Base-by-base conservation (phyloP, 1,140 invertebrate genomes). In the Lanistes nyassanus region DNA sequence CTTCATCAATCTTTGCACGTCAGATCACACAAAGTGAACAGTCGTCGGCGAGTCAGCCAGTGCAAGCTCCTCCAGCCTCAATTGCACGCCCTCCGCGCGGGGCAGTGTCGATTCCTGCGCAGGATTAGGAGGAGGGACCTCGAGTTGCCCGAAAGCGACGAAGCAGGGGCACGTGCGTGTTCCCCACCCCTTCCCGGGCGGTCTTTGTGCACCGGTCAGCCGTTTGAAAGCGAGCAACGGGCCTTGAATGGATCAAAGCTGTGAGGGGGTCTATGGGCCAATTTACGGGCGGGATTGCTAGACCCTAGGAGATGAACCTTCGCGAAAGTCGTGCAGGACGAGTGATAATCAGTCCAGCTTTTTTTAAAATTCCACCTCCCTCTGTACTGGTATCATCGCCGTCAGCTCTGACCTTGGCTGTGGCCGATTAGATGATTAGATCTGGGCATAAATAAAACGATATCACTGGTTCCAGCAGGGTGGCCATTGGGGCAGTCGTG, bases 21-120 rank as follows among this genome's bases (percentile, higher is more conserved):
- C 56, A 60, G n/a, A 26, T 60, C 56, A 60, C 56, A 60, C 56
- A 60, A 60, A 60, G 56, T 60, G 56, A 60, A 31, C 56, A 60
- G 56, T 31, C 56, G 9, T 23, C 11, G 11, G 29, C n/a, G 56
- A 60, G 56, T 60, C 56, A 60, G 11, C 56, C 9, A 60, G 56
- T 60, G 56, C 56, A 60, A 23, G 56, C 29, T 31, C 11, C n/a
- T 60, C 56, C n/a, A 16, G 56, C 29, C 29, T 60, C 56, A 26
- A 26, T n/a, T 31, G 23, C 29, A 31, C 29, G 56, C n/a, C 9
- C 56, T 31, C 56, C 1, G 56, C 23, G 13, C n/a, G 56, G 51
- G 56, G 9, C 29, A 26, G 9, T 23, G 23, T n/a, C 2, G 56
- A 7, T 60, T 60, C n/a, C 56, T 26, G 56, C 11, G 56, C 13